Evolutionary conservation across 2,888 invertebrate genomes (phyloP), one percentile per base, ranked within the genome.

Genomic region (Ryuthela nishihirai): DNA sequence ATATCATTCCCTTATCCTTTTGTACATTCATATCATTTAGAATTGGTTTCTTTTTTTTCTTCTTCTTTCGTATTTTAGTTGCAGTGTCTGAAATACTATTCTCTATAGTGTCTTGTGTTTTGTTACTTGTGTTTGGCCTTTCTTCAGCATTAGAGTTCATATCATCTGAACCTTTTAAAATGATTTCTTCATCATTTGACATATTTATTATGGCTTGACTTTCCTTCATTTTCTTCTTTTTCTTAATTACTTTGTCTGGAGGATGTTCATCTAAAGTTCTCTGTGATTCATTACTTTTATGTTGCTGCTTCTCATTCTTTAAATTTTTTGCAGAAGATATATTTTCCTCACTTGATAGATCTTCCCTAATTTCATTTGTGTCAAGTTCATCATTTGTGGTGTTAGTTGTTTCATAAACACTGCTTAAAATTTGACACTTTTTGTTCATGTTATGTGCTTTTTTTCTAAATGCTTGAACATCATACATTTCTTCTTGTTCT

Each of bases 351-450:
- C 32, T 36, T 38, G 29, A 53, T 24, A n/a, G 26, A 15, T 9
- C 32, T 26, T 18, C 18, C 18, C 12, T 15, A 35, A 3, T 34
- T 4, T 12, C 23, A 7, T 34, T 59, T 53, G 65, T 5, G 9
- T 24, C 24, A 1, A n/a, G 7, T 12, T 26, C 45, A 35, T 34
- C 24, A 15, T 4, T 24, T 21, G 32, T 15, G 12, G 36, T 7
- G 17, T 47, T 32, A 5, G 44, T 44, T 6, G 9, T 17, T 5
- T 36, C 17, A 74, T 85, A 93, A 25, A 93, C 76, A 71, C 91
- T 91, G 4, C 83, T 82, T 60, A 92, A 78, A 66, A 91, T 78
- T 74, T 85, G 88, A 69, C 79, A 82, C 74, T 94, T 95, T 32
- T 90, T 80, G 0, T 77, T 75, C 15, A 80, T 74, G 73, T 93